These are phyloP conservation scores for Nephrocerus scutellatus DNA, from an alignment of 2,888 invertebrate species.

Conservation along the genomic window DNA sequence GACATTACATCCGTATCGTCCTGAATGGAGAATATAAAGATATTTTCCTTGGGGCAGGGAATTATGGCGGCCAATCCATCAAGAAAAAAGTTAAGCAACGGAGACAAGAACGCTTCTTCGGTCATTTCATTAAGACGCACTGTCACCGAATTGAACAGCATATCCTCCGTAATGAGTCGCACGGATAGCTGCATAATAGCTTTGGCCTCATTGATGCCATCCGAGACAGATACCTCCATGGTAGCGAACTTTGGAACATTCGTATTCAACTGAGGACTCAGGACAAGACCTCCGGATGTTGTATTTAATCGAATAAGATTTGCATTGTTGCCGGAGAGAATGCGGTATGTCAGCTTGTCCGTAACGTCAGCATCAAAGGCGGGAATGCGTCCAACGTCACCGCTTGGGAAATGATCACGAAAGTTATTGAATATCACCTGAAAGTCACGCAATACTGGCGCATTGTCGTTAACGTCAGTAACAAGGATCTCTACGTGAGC, in stretches of 20 bases:
- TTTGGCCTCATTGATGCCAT: constrained; percentile 88
- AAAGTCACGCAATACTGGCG: constrained; percentile 85
- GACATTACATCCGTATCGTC: constrained; percentile 85
- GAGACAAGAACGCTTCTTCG: constrained; percentile 84
- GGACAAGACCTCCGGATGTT: constrained; percentile 72
- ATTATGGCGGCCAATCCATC: constrained; percentile 88
- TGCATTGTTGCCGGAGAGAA: constrained; percentile 88
- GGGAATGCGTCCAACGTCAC: constrained; percentile 83
- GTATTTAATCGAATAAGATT: constrained; percentile 78
- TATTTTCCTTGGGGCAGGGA: constrained; percentile 86
- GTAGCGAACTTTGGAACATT: constrained; percentile 90
- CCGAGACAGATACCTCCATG: constrained; percentile 89
- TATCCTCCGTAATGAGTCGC: constrained; percentile 84
- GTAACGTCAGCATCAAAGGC: constrained; percentile 93
- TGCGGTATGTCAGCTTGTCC: constrained; percentile 71
- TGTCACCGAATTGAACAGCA: constrained; percentile 90
- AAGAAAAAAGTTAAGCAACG: constrained; percentile 76
- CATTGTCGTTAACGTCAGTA: constrained; percentile 92
- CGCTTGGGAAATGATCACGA: constrained; percentile 87
- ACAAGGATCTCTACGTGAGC: constrained; percentile 82
- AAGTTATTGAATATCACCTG: constrained; percentile 93
- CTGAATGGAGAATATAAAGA: constrained; percentile 86
- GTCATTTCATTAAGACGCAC: constrained; percentile 90
- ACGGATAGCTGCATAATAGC: constrained; percentile 89
- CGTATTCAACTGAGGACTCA: constrained; percentile 89